phyloP scores from a whole-genome alignment of 1,140 invertebrate genomes.

The Trichoplusia ni region DNA sequence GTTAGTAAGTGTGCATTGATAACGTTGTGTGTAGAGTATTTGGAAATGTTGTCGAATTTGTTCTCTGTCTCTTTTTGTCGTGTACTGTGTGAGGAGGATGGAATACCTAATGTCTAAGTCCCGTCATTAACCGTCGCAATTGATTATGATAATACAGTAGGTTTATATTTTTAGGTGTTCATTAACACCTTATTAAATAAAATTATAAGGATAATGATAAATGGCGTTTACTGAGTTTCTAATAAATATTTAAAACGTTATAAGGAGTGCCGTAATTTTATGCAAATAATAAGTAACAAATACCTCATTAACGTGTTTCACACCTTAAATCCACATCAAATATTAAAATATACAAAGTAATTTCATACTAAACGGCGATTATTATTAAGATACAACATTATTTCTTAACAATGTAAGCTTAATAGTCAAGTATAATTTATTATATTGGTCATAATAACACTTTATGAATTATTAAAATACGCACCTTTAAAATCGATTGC shows the following conservation, averaged over 20 bases:
- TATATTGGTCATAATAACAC: constrained; percentile 30
- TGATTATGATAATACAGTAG: constrained; percentile 12
- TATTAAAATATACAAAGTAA: constrained; percentile 27
- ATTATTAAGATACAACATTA: constrained; percentile 12
- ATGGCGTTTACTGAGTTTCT: not conserved
- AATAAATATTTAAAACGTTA: not conserved
- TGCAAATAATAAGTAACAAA: constrained; percentile 9
- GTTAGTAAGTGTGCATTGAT: constrained; percentile 25
- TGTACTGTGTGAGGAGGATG: constrained; percentile 15
- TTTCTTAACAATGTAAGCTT: constrained; percentile 19
- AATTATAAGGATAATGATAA: constrained; percentile 3
- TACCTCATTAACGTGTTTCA: constrained; percentile 15
- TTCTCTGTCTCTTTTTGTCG: constrained; percentile 24
- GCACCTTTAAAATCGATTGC: constrained; percentile 50
- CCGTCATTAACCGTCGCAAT: constrained; percentile 30
- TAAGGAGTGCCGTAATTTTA: not conserved
- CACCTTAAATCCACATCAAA: constrained; percentile 11
- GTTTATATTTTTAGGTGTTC: not conserved
- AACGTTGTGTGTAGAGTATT: constrained; percentile 29
- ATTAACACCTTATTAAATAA: constrained; percentile 4
- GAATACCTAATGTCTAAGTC: constrained; percentile 28
- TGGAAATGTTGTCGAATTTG: constrained; percentile 26
- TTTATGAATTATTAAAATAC: constrained; percentile 47
- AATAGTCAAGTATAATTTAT: constrained; percentile 23
- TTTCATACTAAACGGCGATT: constrained; percentile 2